phyloP scores from a whole-genome alignment of 2,113 vertebrate genomes.

The Chloebia gouldiae region DNA sequence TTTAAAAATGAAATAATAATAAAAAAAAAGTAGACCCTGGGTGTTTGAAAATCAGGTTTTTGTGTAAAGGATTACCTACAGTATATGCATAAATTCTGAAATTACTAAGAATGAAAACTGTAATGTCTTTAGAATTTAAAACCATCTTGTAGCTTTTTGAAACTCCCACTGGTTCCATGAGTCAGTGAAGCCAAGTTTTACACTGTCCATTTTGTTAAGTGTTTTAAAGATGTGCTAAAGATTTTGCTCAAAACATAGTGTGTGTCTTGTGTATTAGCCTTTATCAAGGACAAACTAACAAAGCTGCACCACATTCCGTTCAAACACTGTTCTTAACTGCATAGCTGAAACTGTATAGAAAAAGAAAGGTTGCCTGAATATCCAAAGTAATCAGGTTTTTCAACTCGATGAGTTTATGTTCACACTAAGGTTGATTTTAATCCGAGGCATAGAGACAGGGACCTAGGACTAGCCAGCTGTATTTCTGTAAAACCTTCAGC shows the following conservation, averaged over 20 bases:
- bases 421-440: background rate
- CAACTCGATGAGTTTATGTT: background rate
- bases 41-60: constrained; percentile 14
- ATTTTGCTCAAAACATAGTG: constrained; percentile 42
- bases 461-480: background rate
- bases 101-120: background rate
- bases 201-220: background rate
- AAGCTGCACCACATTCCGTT: constrained; percentile 10
- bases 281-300: background rate
- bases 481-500: background rate
- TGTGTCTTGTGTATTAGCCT: constrained; percentile 26
- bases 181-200: background rate
- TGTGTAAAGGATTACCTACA: background rate
- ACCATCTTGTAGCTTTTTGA: background rate
- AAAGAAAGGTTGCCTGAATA: constrained; percentile 24
- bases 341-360: constrained; percentile 66
- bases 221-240: constrained; percentile 25
- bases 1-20: background rate
- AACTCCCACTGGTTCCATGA: background rate
- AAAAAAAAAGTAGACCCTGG: background rate
- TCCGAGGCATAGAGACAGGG: background rate
- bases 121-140: constrained; percentile 14
- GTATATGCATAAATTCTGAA: background rate
- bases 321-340: constrained; percentile 61
- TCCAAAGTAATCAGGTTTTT: background rate